Evolutionary conservation across 1,140 invertebrate genomes (phyloP), one percentile per base, ranked within the genome.

Genomic region (Lepidurus couesii): DNA sequence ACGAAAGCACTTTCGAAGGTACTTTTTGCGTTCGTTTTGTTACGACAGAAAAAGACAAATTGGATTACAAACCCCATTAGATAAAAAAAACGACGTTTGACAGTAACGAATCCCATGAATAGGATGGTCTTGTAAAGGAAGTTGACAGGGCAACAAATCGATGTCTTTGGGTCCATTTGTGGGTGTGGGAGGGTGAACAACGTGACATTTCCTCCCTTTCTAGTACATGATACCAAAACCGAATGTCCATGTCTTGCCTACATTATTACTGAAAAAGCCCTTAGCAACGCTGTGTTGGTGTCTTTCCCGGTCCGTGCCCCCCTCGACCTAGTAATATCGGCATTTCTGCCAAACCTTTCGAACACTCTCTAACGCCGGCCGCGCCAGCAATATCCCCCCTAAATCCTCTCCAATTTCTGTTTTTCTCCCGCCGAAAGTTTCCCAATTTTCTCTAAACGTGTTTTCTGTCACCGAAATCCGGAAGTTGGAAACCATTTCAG

Each of bases 241-340:
- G 34, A 34, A 34, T 34, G 34, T 47, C 45, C 45, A 47, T 47
- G 45, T 16, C 16, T 47, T 65, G 16, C 53, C 13, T 65, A 21
- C 53, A 65, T 65, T 65, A 65, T 65, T 65, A 65, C 53, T 21
- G 53, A 21, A 13, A 65, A 65, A n/a, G 16, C 53, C 53, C 53
- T 65, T 65, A 21, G 53, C 53, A 65, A 65, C 53, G 53, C 53
- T 65, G 53, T 65, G 53, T 65, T 65, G 53, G 53, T 65, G 21
- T 65, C 53, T 65, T 65, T 65, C 53, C 21, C 53, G 21, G 16
- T 65, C 16, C 13, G 53, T 21, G 53, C 53, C 16, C 9, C 9
- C 13, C 53, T 65, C 13, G 53, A 21, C n/a, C 53, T 65, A 21
- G 53, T 65, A 65, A 21, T 65, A 65, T 65, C 53, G 53, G 53